These are phyloP conservation scores for Gibbula magus DNA, from an alignment of 2,888 invertebrate genomes.

Conservation along the genomic window DNA sequence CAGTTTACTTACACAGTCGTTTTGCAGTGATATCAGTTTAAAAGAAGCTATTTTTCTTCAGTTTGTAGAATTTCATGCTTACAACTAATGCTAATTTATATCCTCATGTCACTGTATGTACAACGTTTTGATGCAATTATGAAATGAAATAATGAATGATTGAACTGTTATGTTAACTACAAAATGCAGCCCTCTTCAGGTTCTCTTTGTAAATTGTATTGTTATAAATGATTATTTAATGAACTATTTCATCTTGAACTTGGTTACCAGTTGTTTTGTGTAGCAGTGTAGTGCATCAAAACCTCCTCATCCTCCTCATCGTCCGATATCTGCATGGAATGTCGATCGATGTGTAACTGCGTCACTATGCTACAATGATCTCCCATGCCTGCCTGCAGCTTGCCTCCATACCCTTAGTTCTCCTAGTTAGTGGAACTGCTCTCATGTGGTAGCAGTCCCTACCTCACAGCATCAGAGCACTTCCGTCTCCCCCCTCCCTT, in stretches of 20 bases:
- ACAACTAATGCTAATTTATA: not conserved
- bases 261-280: too few species aligned
- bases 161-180: not conserved
- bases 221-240: not conserved
- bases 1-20: not conserved
- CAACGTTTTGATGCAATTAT: not conserved
- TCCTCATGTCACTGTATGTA: not conserved
- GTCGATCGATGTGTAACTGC: too few species aligned
- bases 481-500: not conserved
- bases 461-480: not conserved
- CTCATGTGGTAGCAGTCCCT: not conserved
- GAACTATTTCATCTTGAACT: too few species aligned
- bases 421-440: not conserved
- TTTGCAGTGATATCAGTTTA: not conserved
- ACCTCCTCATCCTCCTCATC: too few species aligned
- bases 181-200: not conserved
- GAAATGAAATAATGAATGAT: not conserved
- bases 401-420: not conserved
- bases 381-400: not conserved
- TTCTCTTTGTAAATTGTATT: not conserved
- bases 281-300: too few species aligned
- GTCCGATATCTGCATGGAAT: too few species aligned
- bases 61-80: not conserved
- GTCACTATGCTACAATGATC: too few species aligned
- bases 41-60: not conserved